Evolutionary conservation across 2,797 vertebrate genomes (phyloP).

Genomic region (Capromys pilorides): DNA sequence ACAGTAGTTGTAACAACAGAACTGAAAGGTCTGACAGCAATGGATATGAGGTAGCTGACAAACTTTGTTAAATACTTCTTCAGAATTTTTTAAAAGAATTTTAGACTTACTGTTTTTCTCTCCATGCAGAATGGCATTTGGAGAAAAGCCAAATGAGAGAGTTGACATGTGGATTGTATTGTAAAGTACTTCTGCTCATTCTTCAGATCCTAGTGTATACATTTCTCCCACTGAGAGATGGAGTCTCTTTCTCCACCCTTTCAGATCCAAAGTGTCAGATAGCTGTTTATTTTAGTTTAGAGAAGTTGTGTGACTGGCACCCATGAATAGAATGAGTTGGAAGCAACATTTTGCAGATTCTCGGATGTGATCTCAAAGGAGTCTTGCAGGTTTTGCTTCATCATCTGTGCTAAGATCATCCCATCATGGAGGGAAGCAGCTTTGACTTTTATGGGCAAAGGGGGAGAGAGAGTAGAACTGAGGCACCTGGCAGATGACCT

Average conservation of each 20-base stretch:
- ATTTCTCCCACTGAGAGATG: background rate
- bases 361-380: background rate
- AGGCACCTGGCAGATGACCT: background rate
- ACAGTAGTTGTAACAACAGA: background rate
- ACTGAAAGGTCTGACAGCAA: background rate
- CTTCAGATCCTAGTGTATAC: background rate
- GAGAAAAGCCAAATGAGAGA: background rate
- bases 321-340: background rate
- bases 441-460: background rate
- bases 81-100: constrained; percentile 10
- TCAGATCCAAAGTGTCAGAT: background rate
- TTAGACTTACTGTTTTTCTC: background rate
- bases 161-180: background rate
- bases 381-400: background rate
- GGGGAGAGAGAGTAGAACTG: background rate
- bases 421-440: background rate
- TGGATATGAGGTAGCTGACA: background rate
- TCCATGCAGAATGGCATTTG: background rate
- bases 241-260: background rate
- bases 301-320: background rate
- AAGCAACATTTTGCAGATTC: background rate
- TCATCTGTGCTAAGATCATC: background rate
- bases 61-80: background rate
- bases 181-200: background rate
- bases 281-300: background rate